phyloP scores from a whole-genome alignment of 2,797 vertebrate genomes.

The Myioborus miniatus region DNA sequence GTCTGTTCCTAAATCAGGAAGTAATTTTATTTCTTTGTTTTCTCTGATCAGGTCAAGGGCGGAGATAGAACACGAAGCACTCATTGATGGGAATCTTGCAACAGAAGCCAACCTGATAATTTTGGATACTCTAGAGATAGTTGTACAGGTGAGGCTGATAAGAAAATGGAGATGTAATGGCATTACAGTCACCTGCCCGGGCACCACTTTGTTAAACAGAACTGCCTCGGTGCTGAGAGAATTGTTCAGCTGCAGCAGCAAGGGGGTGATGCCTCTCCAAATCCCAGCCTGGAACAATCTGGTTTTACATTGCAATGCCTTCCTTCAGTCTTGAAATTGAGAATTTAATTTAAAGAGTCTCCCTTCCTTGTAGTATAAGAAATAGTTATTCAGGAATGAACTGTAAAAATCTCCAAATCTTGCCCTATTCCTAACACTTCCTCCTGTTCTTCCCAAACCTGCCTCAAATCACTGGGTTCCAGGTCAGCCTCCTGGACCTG shows the following conservation, averaged over 20 bases:
- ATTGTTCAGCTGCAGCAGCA: neutral
- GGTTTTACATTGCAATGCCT: neutral
- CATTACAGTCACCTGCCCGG: neutral
- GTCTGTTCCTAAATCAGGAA: neutral
- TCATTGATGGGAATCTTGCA: conserved; percentile 97
- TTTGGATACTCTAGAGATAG: conserved; percentile 94
- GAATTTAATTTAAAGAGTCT: neutral
- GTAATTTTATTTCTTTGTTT: conserved; percentile 13
- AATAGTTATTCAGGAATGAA: neutral
- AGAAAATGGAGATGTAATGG: neutral
- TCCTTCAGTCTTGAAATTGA: neutral
- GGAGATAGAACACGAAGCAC: conserved; percentile 96
- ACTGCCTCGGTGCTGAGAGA: neutral
- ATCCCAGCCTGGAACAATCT: neutral
- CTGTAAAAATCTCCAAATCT: neutral
- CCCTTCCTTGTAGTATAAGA: neutral
- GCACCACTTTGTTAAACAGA: neutral
- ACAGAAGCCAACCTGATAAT: conserved; percentile 97
- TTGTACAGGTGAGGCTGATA: conserved; percentile 89
- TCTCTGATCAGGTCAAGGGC: conserved; percentile 86
- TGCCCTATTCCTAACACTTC: rapidly evolving
- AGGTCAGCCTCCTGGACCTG: neutral
- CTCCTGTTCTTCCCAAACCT: neutral
- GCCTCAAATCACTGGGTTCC: neutral
- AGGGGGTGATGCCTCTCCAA: neutral